A percentile compares a stretch with the other conserved stretches of the same genome.
These are phyloP conservation scores for Aporophyla nigra DNA, from an alignment of 2,888 invertebrate genomes.

Conservation along the genomic window DNA sequence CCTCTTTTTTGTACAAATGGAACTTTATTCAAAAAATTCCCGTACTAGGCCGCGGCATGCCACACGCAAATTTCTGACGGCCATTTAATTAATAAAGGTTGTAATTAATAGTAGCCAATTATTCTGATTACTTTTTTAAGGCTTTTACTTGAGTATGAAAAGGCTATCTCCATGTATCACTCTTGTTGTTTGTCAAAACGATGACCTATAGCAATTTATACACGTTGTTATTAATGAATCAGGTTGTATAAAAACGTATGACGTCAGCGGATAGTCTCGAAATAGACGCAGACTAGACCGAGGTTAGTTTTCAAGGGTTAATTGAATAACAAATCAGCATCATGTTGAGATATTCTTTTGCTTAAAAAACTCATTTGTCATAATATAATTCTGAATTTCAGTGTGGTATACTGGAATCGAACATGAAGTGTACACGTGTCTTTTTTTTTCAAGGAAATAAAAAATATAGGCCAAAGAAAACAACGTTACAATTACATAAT, in stretches of 20 bases:
- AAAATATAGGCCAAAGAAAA: not conserved
- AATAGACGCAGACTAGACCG: slow-evolving; percentile 45
- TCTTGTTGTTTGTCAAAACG: slow-evolving; percentile 55
- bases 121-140: slow-evolving; percentile 66
- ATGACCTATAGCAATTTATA: slow-evolving; percentile 43
- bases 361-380: not conserved
- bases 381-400: slow-evolving; percentile 19
- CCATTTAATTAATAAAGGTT: slow-evolving; percentile 65
- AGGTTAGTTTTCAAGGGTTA: slow-evolving; percentile 44
- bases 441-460: not conserved
- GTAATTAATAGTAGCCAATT: slow-evolving; percentile 65
- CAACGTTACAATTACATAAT: not conserved
- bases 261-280: slow-evolving; percentile 30
- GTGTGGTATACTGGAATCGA: not conserved
- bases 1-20: slow-evolving; percentile 43
- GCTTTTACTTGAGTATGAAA: slow-evolving; percentile 62
- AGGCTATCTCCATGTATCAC: slow-evolving; percentile 62
- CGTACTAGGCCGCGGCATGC: slow-evolving; percentile 61
- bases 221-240: slow-evolving; percentile 22
- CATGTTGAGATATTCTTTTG: slow-evolving; percentile 8
- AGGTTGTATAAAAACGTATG: slow-evolving; percentile 42
- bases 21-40: slow-evolving; percentile 40
- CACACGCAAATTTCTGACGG: slow-evolving; percentile 64
- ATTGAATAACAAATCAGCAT: slow-evolving; percentile 32
- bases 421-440: not conserved